Evolutionary conservation across 2,888 invertebrate species (phyloP).

Genomic region (Palloptera scutellata): DNA sequence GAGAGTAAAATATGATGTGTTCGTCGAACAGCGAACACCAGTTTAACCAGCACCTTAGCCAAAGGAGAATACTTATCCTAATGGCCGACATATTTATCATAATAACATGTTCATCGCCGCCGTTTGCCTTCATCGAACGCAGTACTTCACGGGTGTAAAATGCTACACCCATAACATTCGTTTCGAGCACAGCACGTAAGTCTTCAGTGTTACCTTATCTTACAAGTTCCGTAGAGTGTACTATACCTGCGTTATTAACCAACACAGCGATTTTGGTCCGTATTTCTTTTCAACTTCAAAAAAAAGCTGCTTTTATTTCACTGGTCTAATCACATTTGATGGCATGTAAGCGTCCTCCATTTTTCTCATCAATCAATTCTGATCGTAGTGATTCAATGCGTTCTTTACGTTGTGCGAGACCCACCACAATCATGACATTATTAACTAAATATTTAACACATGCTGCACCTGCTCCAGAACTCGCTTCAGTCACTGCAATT

Average conservation of each 20-base stretch:
- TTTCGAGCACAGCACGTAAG: conserved; percentile 60
- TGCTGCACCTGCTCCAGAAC: conserved; percentile 69
- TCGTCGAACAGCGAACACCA: too few species aligned
- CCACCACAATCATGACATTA: conserved; percentile 67
- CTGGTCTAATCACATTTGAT: conserved; percentile 66
- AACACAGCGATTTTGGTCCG: conserved; percentile 68
- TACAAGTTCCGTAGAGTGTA: conserved; percentile 23
- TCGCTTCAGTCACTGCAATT: conserved; percentile 72
- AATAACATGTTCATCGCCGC: conserved; percentile 66
- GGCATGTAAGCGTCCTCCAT: conserved; percentile 56
- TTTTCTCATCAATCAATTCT: conserved; percentile 41
- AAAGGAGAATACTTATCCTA: conserved; percentile 57
- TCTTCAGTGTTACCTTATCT: conserved; percentile 44
- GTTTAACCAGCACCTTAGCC: too few species aligned
- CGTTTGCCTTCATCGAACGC: conserved; percentile 63
- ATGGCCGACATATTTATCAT: conserved; percentile 64
- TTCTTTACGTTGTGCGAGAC: conserved; percentile 65
- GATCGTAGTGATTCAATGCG: conserved; percentile 54
- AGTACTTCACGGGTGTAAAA: conserved; percentile 65
- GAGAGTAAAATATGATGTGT: too few species aligned
- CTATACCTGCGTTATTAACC: conserved; percentile 68
- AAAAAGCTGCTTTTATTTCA: conserved; percentile 67
- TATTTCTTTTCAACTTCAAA: conserved; percentile 64
- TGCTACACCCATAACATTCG: conserved; percentile 65
- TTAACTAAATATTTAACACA: conserved; percentile 62